Conservation (phyloP, 2,113 vertebrate genomes). For the Labeo catla region DNA sequence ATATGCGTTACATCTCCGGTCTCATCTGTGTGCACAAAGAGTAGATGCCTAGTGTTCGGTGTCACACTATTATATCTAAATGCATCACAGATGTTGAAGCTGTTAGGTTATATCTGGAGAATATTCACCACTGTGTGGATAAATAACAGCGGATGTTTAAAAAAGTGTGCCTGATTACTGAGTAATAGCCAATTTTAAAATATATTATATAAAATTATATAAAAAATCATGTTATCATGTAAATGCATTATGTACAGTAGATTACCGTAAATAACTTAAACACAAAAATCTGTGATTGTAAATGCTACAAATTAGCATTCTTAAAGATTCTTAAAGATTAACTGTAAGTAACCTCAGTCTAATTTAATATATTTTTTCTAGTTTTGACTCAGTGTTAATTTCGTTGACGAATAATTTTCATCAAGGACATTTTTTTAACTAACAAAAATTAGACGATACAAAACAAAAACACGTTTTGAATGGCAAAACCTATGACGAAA, state of each 20-base stretch:
- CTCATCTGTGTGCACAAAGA: slow-evolving; percentile 27
- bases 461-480: no score
- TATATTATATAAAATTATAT: no score
- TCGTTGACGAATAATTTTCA: no score
- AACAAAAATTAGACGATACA: no score
- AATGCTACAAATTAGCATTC: neutral
- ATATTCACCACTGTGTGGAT: neutral
- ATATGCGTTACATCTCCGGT: slow-evolving; percentile 43
- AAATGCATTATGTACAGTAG: no score
- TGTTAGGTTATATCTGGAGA: neutral
- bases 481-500: no score
- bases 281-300: neutral
- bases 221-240: no score
- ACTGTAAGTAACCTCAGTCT: neutral
- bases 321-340: neutral
- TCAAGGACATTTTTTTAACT: no score
- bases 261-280: no score
- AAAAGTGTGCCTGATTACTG: neutral
- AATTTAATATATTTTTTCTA: neutral
- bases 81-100: slow-evolving; percentile 4
- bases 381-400: no score
- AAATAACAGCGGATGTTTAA: neutral
- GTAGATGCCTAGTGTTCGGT: neutral
- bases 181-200: no score
- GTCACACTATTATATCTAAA: neutral